Evolutionary conservation across 2,797 vertebrate species (phyloP), one percentile per base, ranked within the genome.

Genomic region (Neosalanx taihuensis): DNA sequence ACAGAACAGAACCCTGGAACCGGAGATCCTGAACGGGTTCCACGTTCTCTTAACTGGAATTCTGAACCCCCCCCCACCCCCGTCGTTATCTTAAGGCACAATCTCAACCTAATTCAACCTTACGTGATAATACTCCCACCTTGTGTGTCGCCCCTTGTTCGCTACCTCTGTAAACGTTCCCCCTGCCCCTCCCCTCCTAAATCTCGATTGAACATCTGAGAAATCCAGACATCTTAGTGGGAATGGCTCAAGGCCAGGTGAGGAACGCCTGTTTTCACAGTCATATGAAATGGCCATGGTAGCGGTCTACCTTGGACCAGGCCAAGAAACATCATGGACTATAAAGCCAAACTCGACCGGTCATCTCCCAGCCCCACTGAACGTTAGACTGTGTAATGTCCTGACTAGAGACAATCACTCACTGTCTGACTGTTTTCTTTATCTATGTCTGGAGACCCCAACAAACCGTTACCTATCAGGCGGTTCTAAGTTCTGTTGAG

Each of bases 341-440:
- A 53, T 56, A 56, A 29, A 13, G 30, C 51, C 66, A 66, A 65
- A 65, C 20, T 20, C 51, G 29, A 9, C 46, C 31, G n/a, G 46
- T 53, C 26, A 46, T 20, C 46, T 35, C 49, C 20, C 64, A 29
- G 15, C 60, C 67, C 78, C 57, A 70, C 73, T 65, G 76, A 77
- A 77, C 69, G 71, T 76, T 64, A 7, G 72, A 67, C 73, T 62
- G 81, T 80, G 82, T 81, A 63, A 79, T 77, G 56, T 68, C 73
- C 31, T 66, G 79, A 64, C 76, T 73, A 85, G 79, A 80, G 88
- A 89, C 89, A 87, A 89, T 90, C 89, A 85, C 80, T 81, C 76
- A 17, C 18, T 67, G 61, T 76, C 69, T 79, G 81, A 85, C 82
- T 85, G 79, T 83, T 76, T 78, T 78, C 77, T 72, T 29, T n/a